Evolutionary conservation across 2,113 vertebrate genomes (phyloP).

Genomic region (Rhea americana): DNA sequence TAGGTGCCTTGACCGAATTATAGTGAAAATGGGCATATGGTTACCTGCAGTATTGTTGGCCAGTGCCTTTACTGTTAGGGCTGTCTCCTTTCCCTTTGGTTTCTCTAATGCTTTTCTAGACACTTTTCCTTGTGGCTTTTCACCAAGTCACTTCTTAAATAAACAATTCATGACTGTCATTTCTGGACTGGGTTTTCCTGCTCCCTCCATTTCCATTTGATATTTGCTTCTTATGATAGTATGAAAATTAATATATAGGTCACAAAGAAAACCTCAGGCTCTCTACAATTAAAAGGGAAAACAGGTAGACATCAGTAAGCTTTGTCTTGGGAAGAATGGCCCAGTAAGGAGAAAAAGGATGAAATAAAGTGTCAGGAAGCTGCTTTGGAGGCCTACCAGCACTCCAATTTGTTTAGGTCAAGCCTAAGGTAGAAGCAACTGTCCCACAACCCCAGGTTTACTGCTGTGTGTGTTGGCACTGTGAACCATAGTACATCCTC

Average conservation of each 20-base stretch:
- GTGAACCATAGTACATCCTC: not conserved
- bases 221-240: not conserved
- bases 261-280: too few species aligned
- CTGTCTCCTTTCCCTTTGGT: not conserved
- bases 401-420: not conserved
- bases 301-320: too few species aligned
- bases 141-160: not conserved
- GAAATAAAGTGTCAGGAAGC: not conserved
- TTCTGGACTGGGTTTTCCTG: not conserved
- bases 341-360: not conserved
- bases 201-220: not conserved
- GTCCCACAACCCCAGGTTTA: not conserved
- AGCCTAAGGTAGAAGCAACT: not conserved
- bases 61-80: not conserved
- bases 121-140: not conserved
- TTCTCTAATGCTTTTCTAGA: not conserved
- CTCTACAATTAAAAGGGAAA: not conserved
- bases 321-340: not conserved
- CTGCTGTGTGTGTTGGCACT: not conserved
- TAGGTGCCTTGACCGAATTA: not conserved
- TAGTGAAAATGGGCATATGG: not conserved
- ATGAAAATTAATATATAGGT: not conserved
- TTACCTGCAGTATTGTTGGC: not conserved
- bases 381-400: not conserved
- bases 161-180: not conserved